Evolutionary conservation across 2,797 vertebrate genomes (phyloP), one percentile per base, ranked within the genome.

Genomic region (Onychomys leucogaster): DNA sequence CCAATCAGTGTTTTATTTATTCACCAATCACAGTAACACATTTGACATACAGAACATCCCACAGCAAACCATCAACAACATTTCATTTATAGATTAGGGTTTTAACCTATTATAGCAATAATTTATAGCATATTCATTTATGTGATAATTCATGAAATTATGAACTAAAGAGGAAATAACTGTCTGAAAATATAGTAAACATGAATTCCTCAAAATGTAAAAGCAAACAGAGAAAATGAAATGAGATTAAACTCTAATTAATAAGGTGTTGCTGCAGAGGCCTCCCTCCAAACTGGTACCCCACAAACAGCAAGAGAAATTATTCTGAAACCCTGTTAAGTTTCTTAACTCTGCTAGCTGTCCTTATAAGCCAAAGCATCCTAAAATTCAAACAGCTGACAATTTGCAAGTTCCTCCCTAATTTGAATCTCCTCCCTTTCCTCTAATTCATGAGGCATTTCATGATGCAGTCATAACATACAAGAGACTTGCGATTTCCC

Each of bases 391-490:
- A 46, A 41, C 27, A 91, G 92, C 69, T 80, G 90, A 92, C 46
- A 43, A 46, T 95, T 94, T 96, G 63, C 52, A 91, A 69, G 71
- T 10, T 0, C 43, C 3, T 1, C 5, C 11, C 17, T 98, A 83
- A 86, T 93, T 94, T 91, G 63, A 92, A 75, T 77, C 67, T 93
- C 87, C n/a, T 8, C 8, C 82, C 71, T 96, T 82, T 73, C n/a
- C 25, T 49, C 43, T 94, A 13, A 37, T 93, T 94, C 63, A 93
- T 37, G 46, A 96, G 96, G 49, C 96, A 41, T 91, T 97, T 94
- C 94, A 92, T 13, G 27, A 93, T 14, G 69, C 57, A 94, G 81
- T 78, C 89, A 85, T 95, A 97, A 90, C 89, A 96, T 94, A 92
- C 93, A 52, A 43, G 41, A 96, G 85, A 87, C 75, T 2, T 0